phyloP scores from a whole-genome alignment of 1,140 invertebrate species.

The Procambarus virginalis region DNA sequence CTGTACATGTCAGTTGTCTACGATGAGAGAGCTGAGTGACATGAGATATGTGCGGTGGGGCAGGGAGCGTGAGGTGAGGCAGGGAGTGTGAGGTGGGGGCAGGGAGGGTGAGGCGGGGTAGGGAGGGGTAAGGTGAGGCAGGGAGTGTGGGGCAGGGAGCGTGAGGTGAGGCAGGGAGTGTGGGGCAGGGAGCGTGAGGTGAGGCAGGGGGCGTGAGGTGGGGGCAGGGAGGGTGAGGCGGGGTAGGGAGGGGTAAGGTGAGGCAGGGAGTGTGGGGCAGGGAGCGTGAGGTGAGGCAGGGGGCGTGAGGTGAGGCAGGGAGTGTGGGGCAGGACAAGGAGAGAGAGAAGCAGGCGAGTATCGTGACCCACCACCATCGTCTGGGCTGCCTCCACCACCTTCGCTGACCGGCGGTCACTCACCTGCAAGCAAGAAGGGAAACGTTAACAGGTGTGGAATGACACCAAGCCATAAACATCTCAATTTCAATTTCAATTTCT shows the following conservation, averaged over 20 bases:
- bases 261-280: neutral
- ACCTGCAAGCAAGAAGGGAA: conserved; percentile 1
- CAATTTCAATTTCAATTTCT: no score
- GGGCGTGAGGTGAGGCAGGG: neutral
- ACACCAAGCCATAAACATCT: neutral
- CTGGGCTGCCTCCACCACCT: neutral
- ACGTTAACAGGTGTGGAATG: neutral
- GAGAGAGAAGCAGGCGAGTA: neutral
- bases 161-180: no score
- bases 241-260: no score
- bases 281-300: no score
- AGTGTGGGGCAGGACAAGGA: neutral
- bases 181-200: neutral
- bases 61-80: neutral
- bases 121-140: neutral
- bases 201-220: neutral
- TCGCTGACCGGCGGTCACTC: neutral
- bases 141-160: neutral
- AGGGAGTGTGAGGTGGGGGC: neutral
- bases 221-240: no score
- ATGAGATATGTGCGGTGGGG: no score
- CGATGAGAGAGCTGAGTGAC: no score
- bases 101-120: neutral
- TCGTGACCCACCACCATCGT: neutral
- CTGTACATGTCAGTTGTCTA: no score